Evolutionary conservation across 2,797 vertebrate genomes (phyloP).

Genomic region (Rhabdomys pumilio): DNA sequence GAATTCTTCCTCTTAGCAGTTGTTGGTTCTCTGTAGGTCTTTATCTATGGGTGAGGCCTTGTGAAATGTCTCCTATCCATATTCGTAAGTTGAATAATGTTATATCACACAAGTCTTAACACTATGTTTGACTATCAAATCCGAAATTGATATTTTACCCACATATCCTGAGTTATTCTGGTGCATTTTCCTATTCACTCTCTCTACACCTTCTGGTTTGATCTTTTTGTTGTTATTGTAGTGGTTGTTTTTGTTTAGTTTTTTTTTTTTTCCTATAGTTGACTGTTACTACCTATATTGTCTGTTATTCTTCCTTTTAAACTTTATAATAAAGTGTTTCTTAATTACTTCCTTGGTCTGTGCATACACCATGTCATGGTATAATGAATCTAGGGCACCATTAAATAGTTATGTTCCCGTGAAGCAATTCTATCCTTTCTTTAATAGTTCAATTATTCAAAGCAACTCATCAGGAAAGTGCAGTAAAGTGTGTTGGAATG

Average conservation of each 20-base stretch:
- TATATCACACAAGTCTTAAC: not conserved
- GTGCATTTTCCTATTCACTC: not conserved
- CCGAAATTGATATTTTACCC: not conserved
- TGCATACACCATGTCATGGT: not conserved
- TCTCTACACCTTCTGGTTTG: not conserved
- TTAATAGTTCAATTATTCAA: constrained; percentile 1
- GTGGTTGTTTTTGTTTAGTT: too few species aligned
- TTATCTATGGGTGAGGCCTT: not conserved
- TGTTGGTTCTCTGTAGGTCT: not conserved
- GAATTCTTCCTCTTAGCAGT: not conserved
- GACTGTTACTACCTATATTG: not conserved
- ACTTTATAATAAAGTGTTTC: not conserved
- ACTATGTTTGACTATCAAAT: not conserved
- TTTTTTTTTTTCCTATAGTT: not conserved
- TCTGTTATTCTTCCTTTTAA: not conserved
- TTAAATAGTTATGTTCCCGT: not conserved
- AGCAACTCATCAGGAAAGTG: not conserved
- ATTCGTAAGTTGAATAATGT: not conserved
- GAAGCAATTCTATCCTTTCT: not conserved
- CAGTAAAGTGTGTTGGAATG: not conserved
- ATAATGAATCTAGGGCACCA: not conserved
- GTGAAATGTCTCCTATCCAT: not conserved
- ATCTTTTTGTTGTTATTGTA: too few species aligned
- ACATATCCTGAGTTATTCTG: not conserved
- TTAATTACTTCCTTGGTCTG: not conserved